These are phyloP conservation scores for Morbakka virulenta DNA, from an alignment of 30 jellyfish, hydroid and myxozoan genomes.

Conservation along the genomic window DNA sequence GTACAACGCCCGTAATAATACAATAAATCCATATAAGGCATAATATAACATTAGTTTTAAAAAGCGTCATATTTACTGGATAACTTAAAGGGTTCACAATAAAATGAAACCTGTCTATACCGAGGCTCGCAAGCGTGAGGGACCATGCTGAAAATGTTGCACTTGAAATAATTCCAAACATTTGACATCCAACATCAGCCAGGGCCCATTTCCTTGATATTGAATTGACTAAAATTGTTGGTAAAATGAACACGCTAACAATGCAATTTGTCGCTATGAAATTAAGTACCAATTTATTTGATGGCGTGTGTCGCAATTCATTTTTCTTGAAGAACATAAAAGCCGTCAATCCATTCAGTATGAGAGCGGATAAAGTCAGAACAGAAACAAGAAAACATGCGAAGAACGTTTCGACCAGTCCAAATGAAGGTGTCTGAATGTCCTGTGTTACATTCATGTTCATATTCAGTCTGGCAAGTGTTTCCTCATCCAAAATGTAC, in stretches of 20 bases:
- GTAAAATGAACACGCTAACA: conserved; percentile 21
- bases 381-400: not conserved
- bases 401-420: not conserved
- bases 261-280: conserved; percentile 21
- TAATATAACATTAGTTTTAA: conserved; percentile 35
- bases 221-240: conserved; percentile 22
- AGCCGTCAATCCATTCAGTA: not conserved
- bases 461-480: too few relatives aligned
- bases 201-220: conserved; percentile 26
- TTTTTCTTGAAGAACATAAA: conserved; percentile 43
- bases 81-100: conserved; percentile 62
- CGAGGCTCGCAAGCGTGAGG: conserved; percentile 56
- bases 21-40: conserved; percentile 51
- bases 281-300: conserved; percentile 59
- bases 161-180: conserved; percentile 30
- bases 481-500: too few relatives aligned
- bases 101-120: conserved; percentile 59
- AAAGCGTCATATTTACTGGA: conserved; percentile 53
- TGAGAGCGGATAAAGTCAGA: not conserved
- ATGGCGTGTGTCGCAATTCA: conserved; percentile 46
- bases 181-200: conserved; percentile 46
- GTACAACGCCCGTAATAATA: conserved; percentile 60
- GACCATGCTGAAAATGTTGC: conserved; percentile 20
- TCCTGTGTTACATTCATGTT: too few relatives aligned
- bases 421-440: too few relatives aligned